Evolutionary conservation across 1,140 invertebrate species (phyloP), one percentile per base, ranked within the genome.

Genomic region (Penaeus chinensis): DNA sequence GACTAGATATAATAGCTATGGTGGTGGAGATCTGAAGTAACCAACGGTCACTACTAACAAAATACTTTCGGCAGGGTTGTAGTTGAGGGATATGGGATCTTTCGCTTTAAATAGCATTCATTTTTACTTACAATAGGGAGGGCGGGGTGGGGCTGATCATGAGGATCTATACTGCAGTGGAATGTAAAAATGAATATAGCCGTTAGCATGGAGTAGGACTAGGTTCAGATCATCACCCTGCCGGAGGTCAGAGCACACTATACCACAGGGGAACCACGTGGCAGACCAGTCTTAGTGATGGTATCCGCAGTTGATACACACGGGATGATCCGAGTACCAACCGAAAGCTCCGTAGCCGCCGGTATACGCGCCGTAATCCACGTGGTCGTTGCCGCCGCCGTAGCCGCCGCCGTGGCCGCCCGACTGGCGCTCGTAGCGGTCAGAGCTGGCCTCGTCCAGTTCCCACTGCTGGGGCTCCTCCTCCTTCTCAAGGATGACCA

Each of bases 321-420:
- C 91, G 20, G 91, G 91, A 84, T 92, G 91, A 42, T 92, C 91
- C 22, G 91, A 84, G 87, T 91, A 91, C 91, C 91, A 91, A 18
- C 91, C 91, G 79, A 91, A 91, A 62, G 91, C 91, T 8, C 91
- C 91, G 69, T 91, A 90, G 32, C 91, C 91, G 13, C 91, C 91
- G 24, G 91, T 91, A 90, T 92, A 91, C 27, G 91, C 91, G 82
- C 91, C 91, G 84, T 91, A 91, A 84, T 91, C 91, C 22, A 91
- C 91, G 71, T 91, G 90, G 71, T 91, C 91, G 37, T 89, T 90
- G 62, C 85, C 87, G 18, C 81, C 47, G 1, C 78, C 83, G 83
- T 90, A 89, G 32, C 84, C 90, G 32, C 81, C 47, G 1, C 78
- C 83, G 83, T 90, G 88, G 32, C 84, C 90, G 32, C 63, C 83